These are phyloP conservation scores for Eupelmus urozonus DNA, from an alignment of 2,888 invertebrate species.

Conservation along the genomic window DNA sequence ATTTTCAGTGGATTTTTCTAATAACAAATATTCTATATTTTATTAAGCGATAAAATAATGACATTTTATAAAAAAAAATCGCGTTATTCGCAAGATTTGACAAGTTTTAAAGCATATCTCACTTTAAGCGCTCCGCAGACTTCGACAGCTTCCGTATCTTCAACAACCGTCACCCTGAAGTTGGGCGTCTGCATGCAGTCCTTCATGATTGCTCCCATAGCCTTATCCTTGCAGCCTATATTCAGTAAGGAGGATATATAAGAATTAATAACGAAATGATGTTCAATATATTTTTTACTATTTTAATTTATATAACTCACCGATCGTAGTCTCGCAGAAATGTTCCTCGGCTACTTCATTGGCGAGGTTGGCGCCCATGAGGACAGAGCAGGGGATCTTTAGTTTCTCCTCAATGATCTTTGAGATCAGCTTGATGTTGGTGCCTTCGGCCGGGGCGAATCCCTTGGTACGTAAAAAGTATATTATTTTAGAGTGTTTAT, in stretches of 20 bases:
- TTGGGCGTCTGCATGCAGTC: slow-evolving; percentile 82
- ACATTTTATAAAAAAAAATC: background rate
- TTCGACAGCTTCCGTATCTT: slow-evolving; percentile 84
- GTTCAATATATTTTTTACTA: background rate
- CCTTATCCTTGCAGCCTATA: slow-evolving; percentile 77
- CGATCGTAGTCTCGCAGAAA: slow-evolving; percentile 85
- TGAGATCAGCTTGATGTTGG: slow-evolving; percentile 81
- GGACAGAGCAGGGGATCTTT: slow-evolving; percentile 81
- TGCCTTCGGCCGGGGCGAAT: slow-evolving; percentile 78
- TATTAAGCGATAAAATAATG: background rate
- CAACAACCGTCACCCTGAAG: slow-evolving; percentile 83
- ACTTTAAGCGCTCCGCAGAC: slow-evolving; percentile 83
- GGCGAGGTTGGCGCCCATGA: slow-evolving; percentile 86
- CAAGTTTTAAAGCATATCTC: too few relatives aligned
- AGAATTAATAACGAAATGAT: background rate
- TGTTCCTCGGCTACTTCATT: slow-evolving; percentile 84
- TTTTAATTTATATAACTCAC: slow-evolving; percentile 62
- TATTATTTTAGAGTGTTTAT: too few relatives aligned
- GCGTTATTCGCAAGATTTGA: too few relatives aligned
- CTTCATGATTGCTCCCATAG: slow-evolving; percentile 80
- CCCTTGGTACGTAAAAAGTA: slow-evolving; percentile 71
- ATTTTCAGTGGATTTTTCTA: background rate
- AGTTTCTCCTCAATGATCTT: slow-evolving; percentile 80
- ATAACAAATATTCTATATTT: too few relatives aligned
- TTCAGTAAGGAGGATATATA: slow-evolving; percentile 29